Evolutionary conservation across 2,797 vertebrate species (phyloP).

Genomic region (Falco columbarius): DNA sequence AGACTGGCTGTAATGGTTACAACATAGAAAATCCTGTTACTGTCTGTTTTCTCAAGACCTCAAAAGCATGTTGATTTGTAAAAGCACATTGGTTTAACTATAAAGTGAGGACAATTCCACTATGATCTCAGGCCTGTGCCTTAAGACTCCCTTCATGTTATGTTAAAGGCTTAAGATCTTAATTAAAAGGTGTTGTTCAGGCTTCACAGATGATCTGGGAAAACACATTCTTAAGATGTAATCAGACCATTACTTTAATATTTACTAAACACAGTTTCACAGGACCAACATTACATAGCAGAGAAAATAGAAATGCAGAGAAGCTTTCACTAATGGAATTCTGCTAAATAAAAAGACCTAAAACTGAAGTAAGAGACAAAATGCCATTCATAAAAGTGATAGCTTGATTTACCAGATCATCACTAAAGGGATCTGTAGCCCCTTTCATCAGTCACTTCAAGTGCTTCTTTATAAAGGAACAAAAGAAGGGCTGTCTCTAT

Average conservation of each 20-base stretch:
- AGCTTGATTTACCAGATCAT: slow-evolving; percentile 3
- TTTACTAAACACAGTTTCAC: neutral
- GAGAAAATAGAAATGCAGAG: neutral
- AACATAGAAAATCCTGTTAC: neutral
- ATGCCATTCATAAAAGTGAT: neutral
- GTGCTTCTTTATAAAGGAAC: slow-evolving; percentile 22
- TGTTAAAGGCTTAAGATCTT: neutral
- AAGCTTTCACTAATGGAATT: neutral
- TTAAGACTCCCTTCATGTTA: neutral
- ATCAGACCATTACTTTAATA: neutral
- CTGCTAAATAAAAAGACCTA: neutral
- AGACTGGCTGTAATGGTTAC: neutral
- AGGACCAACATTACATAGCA: neutral
- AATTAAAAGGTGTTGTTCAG: neutral
- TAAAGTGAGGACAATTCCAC: neutral
- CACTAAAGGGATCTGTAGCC: neutral
- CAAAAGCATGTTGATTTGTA: neutral
- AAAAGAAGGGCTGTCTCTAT: neutral
- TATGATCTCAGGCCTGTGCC: neutral
- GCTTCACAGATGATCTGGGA: neutral
- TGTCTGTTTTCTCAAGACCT: neutral
- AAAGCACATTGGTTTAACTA: neutral
- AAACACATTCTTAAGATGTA: neutral
- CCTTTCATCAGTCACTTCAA: slow-evolving; percentile 36
- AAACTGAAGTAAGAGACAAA: neutral